Evolutionary conservation across 1,140 invertebrate species (phyloP).

Genomic region (Gryon sp.): DNA sequence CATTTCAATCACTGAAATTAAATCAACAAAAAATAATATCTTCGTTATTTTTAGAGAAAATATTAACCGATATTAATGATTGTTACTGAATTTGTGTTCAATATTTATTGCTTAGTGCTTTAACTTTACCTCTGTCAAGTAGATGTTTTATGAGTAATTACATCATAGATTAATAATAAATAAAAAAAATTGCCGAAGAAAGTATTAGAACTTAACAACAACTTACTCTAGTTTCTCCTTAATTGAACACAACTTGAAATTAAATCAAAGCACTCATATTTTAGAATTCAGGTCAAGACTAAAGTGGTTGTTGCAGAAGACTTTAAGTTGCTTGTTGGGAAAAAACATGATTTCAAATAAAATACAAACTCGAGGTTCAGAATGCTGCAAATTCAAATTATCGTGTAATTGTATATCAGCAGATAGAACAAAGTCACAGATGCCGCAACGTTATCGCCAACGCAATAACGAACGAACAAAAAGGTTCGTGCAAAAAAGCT

Average conservation of each 20-base stretch:
- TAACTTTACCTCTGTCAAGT: too few species aligned
- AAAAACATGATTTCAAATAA: conserved; percentile 37
- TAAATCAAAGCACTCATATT: conserved; percentile 33
- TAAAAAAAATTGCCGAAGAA: too few species aligned
- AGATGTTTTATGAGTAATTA: too few species aligned
- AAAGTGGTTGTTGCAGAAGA: conserved; percentile 33
- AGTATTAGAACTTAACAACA: too few species aligned
- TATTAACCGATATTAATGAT: too few species aligned
- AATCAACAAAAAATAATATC: too few species aligned
- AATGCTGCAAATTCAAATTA: conserved; percentile 72
- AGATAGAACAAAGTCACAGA: conserved; percentile 68
- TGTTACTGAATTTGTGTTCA: too few species aligned
- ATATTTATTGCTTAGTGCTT: too few species aligned
- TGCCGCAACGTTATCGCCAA: conserved; percentile 55
- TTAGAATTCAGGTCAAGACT: conserved; percentile 17
- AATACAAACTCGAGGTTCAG: conserved; percentile 19
- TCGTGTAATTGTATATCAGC: conserved; percentile 75
- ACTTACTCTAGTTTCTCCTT: conserved; percentile 4
- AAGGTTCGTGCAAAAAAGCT: conserved; percentile 68
- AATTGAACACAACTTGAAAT: conserved; percentile 9
- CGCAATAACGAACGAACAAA: conserved; percentile 71
- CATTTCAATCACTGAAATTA: too few species aligned
- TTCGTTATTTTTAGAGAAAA: too few species aligned
- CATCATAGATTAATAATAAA: too few species aligned
- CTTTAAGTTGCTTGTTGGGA: conserved; percentile 26